phyloP scores from a whole-genome alignment of 1,140 invertebrate species.

The Cecropterus lyciades region DNA sequence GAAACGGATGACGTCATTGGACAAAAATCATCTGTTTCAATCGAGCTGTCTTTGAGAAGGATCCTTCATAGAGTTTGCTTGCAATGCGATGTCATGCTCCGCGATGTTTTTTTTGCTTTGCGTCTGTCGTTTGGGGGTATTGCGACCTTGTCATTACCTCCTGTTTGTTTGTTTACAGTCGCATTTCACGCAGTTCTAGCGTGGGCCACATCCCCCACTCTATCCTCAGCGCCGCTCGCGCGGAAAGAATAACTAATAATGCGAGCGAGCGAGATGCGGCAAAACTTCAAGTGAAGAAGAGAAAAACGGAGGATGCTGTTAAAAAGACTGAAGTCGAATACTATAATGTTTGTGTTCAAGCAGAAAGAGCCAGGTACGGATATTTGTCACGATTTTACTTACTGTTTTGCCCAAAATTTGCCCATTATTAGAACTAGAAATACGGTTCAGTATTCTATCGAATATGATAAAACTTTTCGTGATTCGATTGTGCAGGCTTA shows the following conservation, averaged over 20 bases:
- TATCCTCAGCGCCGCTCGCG: conserved; percentile 70
- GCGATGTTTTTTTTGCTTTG: conserved; percentile 26
- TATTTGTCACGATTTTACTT: background rate
- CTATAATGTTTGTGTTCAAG: conserved; percentile 94
- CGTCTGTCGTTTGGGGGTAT: conserved; percentile 28
- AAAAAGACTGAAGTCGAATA: conserved; percentile 97
- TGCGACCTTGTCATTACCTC: conserved; percentile 38
- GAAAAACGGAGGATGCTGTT: conserved; percentile 95
- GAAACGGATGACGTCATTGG: conserved; percentile 61
- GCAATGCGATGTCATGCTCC: conserved; percentile 44
- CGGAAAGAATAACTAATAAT: conserved; percentile 56
- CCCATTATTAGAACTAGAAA: too few species aligned
- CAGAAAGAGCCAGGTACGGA: conserved; percentile 91
- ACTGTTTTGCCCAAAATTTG: too few species aligned
- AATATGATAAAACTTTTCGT: too few species aligned
- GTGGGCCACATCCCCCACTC: conserved; percentile 77
- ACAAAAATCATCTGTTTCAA: conserved; percentile 41
- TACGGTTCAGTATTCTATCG: too few species aligned
- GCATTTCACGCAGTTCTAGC: conserved; percentile 76
- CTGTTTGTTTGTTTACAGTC: conserved; percentile 58
- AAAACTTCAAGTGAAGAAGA: conserved; percentile 94
- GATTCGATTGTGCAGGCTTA: background rate
- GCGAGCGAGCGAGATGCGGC: conserved; percentile 83
- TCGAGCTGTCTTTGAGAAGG: conserved; percentile 61
- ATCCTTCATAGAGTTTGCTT: conserved; percentile 68